Evolutionary conservation across 2,797 vertebrate species (phyloP).

Genomic region (Centropyge bicolor): DNA sequence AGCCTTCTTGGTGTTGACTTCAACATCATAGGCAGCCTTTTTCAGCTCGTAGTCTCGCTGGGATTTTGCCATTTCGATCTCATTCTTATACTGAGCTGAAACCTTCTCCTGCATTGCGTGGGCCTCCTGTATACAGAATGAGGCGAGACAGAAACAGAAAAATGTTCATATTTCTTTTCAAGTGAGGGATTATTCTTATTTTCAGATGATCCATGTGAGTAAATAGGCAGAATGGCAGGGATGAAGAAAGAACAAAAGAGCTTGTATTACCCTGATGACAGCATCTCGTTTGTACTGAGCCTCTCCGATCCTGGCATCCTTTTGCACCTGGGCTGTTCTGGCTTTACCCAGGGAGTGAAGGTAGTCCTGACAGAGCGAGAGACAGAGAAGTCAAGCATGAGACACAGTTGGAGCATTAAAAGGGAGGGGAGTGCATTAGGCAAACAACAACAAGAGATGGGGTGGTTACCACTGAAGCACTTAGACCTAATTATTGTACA

Average conservation of each 20-base stretch:
- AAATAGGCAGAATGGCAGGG: not conserved
- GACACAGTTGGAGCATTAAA: conserved; percentile 2
- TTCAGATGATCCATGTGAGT: not conserved
- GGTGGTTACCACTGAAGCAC: conserved; percentile 50
- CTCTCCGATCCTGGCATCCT: conserved; percentile 94
- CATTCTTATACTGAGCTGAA: conserved; percentile 93
- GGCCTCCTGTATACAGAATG: conserved; percentile 85
- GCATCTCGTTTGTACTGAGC: conserved; percentile 94
- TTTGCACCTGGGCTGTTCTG: conserved; percentile 95
- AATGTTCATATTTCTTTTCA: not conserved
- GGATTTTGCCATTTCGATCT: conserved; percentile 95
- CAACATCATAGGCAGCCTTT: conserved; percentile 91
- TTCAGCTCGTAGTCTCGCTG: conserved; percentile 95
- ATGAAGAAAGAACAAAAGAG: not conserved
- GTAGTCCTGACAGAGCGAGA: conserved; percentile 85
- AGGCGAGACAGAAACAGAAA: not conserved
- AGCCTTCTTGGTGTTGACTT: conserved; percentile 94
- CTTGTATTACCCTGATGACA: conserved; percentile 88
- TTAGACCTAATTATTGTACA: conserved; percentile 56
- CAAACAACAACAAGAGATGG: conserved; percentile 15
- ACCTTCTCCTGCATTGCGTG: conserved; percentile 94
- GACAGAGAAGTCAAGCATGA: conserved; percentile 6
- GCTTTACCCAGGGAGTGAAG: conserved; percentile 93
- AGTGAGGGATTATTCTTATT: not conserved
- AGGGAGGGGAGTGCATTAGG: conserved; percentile 23